A percentile compares a stretch with the other conserved stretches of the same genome.
Conservation (phyloP, 2,888 invertebrate genomes). For the Germaria angustata region DNA sequence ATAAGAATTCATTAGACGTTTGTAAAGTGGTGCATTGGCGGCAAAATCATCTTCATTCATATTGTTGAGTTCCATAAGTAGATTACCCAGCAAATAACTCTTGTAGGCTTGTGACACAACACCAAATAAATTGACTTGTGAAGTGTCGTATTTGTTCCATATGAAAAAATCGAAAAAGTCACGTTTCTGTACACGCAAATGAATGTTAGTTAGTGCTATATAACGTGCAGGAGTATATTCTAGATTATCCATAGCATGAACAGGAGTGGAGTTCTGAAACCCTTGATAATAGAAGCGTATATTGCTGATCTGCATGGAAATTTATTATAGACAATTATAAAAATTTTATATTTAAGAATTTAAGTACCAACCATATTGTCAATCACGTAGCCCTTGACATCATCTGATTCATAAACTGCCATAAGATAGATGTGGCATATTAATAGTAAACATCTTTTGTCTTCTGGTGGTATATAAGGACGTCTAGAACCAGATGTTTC, state of each 20-base stretch:
- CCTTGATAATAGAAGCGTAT: slow-evolving; percentile 75
- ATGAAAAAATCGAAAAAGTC: slow-evolving; percentile 74
- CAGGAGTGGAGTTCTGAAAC: slow-evolving; percentile 67
- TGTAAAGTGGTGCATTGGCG: slow-evolving; percentile 70
- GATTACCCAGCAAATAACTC: slow-evolving; percentile 75
- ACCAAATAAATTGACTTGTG: slow-evolving; percentile 72
- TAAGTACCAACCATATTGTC: slow-evolving; percentile 73
- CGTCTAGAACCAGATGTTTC: slow-evolving; percentile 23
- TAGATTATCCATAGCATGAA: slow-evolving; percentile 50
- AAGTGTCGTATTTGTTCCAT: slow-evolving; percentile 71
- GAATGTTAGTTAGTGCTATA: slow-evolving; percentile 74
- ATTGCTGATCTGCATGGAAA: slow-evolving; percentile 72
- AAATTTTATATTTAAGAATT: neutral
- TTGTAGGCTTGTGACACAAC: slow-evolving; percentile 74
- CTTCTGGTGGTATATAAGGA: slow-evolving; percentile 47
- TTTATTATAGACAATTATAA: neutral
- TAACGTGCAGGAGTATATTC: slow-evolving; percentile 74
- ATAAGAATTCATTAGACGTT: slow-evolving; percentile 73
- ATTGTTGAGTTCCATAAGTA: slow-evolving; percentile 73
- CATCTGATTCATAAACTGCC: slow-evolving; percentile 73
- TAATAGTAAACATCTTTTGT: slow-evolving; percentile 68
- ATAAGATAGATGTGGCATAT: slow-evolving; percentile 75
- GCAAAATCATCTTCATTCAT: slow-evolving; percentile 75
- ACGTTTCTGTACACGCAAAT: slow-evolving; percentile 71
- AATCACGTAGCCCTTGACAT: slow-evolving; percentile 74